These are phyloP conservation scores for Naso thynnoides DNA, from an alignment of 2,797 vertebrate genomes.

Conservation along the genomic window DNA sequence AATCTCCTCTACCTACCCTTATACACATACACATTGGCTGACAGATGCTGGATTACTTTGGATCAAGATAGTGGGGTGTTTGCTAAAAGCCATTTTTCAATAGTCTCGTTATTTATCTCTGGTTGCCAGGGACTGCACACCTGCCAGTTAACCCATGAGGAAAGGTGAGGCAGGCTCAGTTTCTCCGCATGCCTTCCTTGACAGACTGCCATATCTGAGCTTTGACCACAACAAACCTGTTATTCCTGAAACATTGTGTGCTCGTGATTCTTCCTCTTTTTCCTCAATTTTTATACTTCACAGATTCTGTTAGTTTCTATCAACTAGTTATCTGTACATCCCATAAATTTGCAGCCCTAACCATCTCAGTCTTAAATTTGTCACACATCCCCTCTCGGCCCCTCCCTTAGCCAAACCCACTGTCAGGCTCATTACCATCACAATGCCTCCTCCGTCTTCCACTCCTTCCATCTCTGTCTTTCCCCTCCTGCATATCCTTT, in stretches of 20 bases:
- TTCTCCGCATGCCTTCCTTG: slow-evolving; percentile 38
- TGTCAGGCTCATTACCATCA: slow-evolving; percentile 55
- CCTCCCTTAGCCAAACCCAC: background rate
- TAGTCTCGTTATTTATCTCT: slow-evolving; percentile 50
- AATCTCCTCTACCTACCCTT: slow-evolving; percentile 28
- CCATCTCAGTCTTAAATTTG: slow-evolving; percentile 43
- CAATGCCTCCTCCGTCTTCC: slow-evolving; percentile 28
- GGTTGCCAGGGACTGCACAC: slow-evolving; percentile 36
- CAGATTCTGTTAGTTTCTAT: slow-evolving; percentile 16
- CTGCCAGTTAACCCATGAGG: slow-evolving; percentile 52
- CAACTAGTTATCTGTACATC: background rate
- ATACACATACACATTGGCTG: slow-evolving; percentile 11
- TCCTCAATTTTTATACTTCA: slow-evolving; percentile 13
- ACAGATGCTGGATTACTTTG: slow-evolving; percentile 30
- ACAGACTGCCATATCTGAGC: slow-evolving; percentile 14
- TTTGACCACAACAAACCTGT: slow-evolving; percentile 51
- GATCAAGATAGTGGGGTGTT: slow-evolving; percentile 38
- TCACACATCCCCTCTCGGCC: slow-evolving; percentile 19
- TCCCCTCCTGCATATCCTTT: slow-evolving; percentile 12
- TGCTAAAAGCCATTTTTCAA: slow-evolving; percentile 48
- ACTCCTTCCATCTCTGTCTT: slow-evolving; percentile 16
- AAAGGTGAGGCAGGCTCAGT: slow-evolving; percentile 49
- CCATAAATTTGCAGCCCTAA: slow-evolving; percentile 19
- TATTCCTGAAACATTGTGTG: slow-evolving; percentile 36
- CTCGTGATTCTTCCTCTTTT: slow-evolving; percentile 26